These are phyloP conservation scores for Lindbergichthys nudifrons DNA, from an alignment of 2,797 vertebrate genomes.

Conservation along the genomic window DNA sequence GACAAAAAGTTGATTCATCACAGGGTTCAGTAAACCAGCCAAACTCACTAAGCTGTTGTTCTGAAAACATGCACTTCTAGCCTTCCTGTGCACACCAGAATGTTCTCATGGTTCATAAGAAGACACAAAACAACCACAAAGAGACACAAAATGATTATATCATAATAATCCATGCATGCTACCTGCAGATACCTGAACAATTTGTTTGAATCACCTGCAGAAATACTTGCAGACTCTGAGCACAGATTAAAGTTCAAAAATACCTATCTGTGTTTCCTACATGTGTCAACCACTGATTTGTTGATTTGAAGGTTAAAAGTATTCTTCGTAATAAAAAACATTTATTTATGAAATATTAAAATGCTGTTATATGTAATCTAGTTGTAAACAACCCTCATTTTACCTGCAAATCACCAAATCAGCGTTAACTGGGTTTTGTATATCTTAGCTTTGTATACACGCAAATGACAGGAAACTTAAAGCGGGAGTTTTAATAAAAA, in stretches of 20 bases:
- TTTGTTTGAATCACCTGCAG: neutral
- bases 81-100: too few species aligned
- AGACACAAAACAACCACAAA: too few species aligned
- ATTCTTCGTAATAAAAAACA: too few species aligned
- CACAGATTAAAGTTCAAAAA: too few species aligned
- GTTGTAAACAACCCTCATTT: neutral
- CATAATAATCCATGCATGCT: too few species aligned
- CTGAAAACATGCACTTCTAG: too few species aligned
- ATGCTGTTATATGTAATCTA: neutral
- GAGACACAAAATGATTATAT: too few species aligned
- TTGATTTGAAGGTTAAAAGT: too few species aligned
- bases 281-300: too few species aligned
- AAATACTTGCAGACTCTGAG: too few species aligned
- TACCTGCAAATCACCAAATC: constrained; percentile 5
- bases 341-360: neutral
- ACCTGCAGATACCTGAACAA: neutral
- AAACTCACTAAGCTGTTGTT: neutral
- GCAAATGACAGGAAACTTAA: neutral
- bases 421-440: neutral
- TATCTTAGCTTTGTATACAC: neutral
- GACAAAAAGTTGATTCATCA: constrained; percentile 1
- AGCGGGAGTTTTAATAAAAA: neutral
- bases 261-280: too few species aligned
- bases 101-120: too few species aligned
- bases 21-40: neutral